phyloP scores from a whole-genome alignment of 2,888 invertebrate species.

The Peribatodes rhomboidaria region DNA sequence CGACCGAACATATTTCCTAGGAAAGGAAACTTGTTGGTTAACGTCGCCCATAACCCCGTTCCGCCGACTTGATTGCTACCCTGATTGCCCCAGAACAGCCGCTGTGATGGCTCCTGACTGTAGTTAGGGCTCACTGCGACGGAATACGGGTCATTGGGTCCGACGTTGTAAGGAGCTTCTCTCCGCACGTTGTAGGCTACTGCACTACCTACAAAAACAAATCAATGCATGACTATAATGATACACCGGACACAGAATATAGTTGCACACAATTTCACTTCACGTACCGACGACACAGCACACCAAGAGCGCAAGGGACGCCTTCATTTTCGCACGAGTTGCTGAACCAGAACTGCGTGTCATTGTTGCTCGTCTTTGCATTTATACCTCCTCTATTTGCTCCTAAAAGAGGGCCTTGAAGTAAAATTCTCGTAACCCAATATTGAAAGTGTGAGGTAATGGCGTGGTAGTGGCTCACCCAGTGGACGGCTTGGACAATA shows the following conservation, averaged over 20 bases:
- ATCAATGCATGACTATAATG: constrained; percentile 34
- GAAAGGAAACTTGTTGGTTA: constrained; percentile 81
- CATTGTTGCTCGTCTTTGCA: constrained; percentile 78
- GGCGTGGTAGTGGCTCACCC: constrained; percentile 78
- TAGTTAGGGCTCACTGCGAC: constrained; percentile 63
- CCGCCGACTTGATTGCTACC: constrained; percentile 81
- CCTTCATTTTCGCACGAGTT: constrained; percentile 79
- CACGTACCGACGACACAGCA: constrained; percentile 80
- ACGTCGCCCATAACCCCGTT: constrained; percentile 73
- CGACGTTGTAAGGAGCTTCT: constrained; percentile 71
- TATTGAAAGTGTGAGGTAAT: constrained; percentile 86
- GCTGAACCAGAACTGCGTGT: constrained; percentile 76
- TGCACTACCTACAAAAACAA: constrained; percentile 70
- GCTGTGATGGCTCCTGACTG: constrained; percentile 71
- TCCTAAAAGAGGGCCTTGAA: constrained; percentile 84
- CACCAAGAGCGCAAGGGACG: constrained; percentile 69
- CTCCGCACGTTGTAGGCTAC: constrained; percentile 73
- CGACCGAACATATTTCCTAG: constrained; percentile 78
- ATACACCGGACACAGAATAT: constrained; percentile 17
- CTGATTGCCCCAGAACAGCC: constrained; percentile 75
- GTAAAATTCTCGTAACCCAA: constrained; percentile 86
- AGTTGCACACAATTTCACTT: constrained; percentile 53
- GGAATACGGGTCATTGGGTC: constrained; percentile 70
- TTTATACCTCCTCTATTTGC: constrained; percentile 84
- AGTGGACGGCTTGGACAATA: constrained; percentile 79